Evolutionary conservation across 2,888 invertebrate species (phyloP), one percentile per base, ranked within the genome.

Genomic region (Drosophila emarginata): DNA sequence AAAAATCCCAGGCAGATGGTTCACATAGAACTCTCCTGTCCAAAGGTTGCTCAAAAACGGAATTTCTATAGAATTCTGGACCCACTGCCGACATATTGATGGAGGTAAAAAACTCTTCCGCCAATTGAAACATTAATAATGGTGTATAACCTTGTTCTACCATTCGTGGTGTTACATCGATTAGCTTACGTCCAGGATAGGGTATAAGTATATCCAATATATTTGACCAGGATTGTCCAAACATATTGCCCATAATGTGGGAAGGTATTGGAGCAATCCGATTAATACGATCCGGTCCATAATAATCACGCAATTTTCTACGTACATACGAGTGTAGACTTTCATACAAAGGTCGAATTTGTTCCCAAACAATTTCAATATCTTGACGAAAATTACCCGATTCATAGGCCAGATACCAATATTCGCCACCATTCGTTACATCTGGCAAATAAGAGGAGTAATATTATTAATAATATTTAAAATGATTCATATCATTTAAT

Each of bases 1-100:
- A 98, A 91, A 98, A 98, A 92, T 98, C 97, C 96, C 98, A 98
- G 0, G 98, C 97, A 0, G 97, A 97, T 0, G 98, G 97, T 82
- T 97, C 97, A 90, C 98, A 98, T 61, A 97, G 94, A 0, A 96
- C 93, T 11, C 95, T 94, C 9, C 96, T 92, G 83, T 96, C 96
- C 0, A 94, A 91, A 0, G 96, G 96, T 90, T 97, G 96, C 79
- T 96, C 95, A 50, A 98, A 92, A 32, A 98, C 93, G 4, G 98
- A 98, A 72, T 96, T 94, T 0, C 94, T 94, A 97, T 98, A 98
- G 92, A 98, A 98, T 87, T 96, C 95, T 1, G 95, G 94, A 0
- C 98, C 97, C 93, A 98, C 94, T 1, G 95, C 94, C 0, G 95
- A 95, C 94, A 98, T 94, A 89, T 98, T 98, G 89, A 98, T 93